Base-by-base conservation (phyloP, 2,888 invertebrate genomes). In the Dynastes tityus region DNA sequence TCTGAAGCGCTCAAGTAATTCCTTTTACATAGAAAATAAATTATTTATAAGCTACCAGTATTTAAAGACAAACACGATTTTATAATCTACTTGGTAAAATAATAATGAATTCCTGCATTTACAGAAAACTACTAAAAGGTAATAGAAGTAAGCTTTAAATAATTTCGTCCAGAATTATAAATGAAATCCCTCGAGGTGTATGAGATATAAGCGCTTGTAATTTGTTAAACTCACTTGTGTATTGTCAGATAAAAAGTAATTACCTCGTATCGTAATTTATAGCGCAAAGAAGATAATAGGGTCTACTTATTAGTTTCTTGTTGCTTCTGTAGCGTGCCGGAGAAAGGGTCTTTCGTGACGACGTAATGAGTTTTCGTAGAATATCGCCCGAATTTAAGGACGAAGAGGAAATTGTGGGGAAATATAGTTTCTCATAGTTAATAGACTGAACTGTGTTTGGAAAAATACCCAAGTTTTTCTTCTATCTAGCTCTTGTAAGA, bases 231-330 rank as follows among this genome's bases (percentile, higher is more conserved):
- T 45, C 45, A 45, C 16, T 22, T 61, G 58, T 55, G 16, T 73
- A 58, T 58, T 58, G 45, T 67, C 67, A 13, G 67, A 63, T 63
- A 63, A 68, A 29, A 29, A 58, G 58, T 45, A 73, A 73, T 58
- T 73, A 73, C 37, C 37, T 58, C 58, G 58, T 58, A 58, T 22
- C 40, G 40, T 58, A 73, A 55, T 58, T 71, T 40, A 73, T 58
- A 13, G 58, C 58, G n/a, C 55, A 55, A 71, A 71, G 55, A 55
- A 71, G 55, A 71, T 58, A 71, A 71, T 55, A 55, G 67, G 45
- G 49, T 67, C 67, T 49, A 67, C 67, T 67, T 67, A 67, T 67
- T 67, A 70, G 70, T 55, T 70, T 70, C 70, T 53, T 55, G 70
- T 70, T 53, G 70, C 53, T 70, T 29, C n/a, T 70, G 51, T 58